Conservation (phyloP, 2,113 vertebrate genomes). For the Chaetops frenatus region DNA sequence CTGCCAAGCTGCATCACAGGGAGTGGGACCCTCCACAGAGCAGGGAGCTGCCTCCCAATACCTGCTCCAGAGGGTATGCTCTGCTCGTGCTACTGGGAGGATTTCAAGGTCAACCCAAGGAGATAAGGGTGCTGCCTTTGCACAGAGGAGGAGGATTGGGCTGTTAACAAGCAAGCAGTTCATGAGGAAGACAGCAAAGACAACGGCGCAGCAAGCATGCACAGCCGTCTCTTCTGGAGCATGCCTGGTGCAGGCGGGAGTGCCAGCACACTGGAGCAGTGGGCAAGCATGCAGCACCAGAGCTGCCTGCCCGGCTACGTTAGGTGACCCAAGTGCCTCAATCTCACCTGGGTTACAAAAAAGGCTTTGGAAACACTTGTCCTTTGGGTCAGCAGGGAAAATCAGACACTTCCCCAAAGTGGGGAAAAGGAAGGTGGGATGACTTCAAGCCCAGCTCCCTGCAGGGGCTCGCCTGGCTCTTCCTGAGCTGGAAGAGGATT, state of each 20-base stretch:
- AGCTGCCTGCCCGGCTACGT: fast-evolving
- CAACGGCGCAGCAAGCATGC: fast-evolving
- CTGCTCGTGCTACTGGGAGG: fast-evolving
- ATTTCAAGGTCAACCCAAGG: background rate
- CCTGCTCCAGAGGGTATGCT: background rate
- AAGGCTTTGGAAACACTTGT: background rate
- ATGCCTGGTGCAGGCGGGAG: fast-evolving
- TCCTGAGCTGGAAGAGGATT: background rate
- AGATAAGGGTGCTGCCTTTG: background rate
- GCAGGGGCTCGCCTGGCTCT: background rate
- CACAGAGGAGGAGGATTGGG: background rate
- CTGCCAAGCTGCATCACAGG: background rate
- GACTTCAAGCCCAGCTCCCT: background rate
- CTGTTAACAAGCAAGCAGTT: background rate
- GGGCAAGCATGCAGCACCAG: background rate
- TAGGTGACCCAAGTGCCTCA: background rate
- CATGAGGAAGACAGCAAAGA: background rate
- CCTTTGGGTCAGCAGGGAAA: background rate
- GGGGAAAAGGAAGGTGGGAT: background rate
- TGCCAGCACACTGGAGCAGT: fast-evolving
- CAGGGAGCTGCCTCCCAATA: background rate
- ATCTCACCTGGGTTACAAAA: background rate
- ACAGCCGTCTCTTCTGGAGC: background rate
- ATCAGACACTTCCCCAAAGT: background rate
- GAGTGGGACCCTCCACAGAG: background rate